These are phyloP conservation scores for Aspiorhynchus laticeps DNA, from an alignment of 2,113 vertebrate genomes.

Conservation along the genomic window DNA sequence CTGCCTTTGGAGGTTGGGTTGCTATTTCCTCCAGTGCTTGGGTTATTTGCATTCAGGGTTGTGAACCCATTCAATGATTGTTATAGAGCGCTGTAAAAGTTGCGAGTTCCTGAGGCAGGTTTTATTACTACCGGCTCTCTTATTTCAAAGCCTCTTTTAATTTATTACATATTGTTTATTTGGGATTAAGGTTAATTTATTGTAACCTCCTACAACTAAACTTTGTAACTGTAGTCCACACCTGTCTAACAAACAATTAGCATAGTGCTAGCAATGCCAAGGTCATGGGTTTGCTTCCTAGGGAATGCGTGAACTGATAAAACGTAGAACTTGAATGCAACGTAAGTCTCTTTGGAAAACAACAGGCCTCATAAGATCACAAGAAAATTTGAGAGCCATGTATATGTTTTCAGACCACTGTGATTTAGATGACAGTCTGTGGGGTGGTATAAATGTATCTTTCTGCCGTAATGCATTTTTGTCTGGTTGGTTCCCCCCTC, in stretches of 20 bases:
- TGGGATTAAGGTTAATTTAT: constrained; percentile 36
- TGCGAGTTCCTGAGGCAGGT: constrained; percentile 46
- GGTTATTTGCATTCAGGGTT: constrained; percentile 63
- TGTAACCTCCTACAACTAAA: neutral
- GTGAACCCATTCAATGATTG: constrained; percentile 62
- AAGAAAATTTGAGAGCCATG: neutral
- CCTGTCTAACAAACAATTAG: neutral
- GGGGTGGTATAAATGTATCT: constrained; percentile 9
- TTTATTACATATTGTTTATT: constrained; percentile 47
- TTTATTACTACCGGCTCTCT: constrained; percentile 34
- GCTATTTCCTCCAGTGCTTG: no score
- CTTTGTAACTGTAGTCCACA: neutral
- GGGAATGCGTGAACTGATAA: neutral
- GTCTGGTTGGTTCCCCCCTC: constrained; percentile 32
- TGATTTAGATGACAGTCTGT: constrained; percentile 30
- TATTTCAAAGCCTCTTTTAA: constrained; percentile 38
- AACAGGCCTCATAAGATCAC: neutral
- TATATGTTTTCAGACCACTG: constrained; percentile 9
- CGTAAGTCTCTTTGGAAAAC: neutral
- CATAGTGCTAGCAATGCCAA: neutral
- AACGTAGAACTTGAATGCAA: neutral
- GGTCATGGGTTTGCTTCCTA: neutral
- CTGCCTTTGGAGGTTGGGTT: constrained; percentile 63
- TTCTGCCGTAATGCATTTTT: constrained; percentile 35
- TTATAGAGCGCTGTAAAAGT: constrained; percentile 64